A percentile compares a stretch with the other conserved stretches of the same genome.
These are phyloP conservation scores for Cheirogaleus medius DNA, from an alignment of 2,113 vertebrate species.

Conservation along the genomic window DNA sequence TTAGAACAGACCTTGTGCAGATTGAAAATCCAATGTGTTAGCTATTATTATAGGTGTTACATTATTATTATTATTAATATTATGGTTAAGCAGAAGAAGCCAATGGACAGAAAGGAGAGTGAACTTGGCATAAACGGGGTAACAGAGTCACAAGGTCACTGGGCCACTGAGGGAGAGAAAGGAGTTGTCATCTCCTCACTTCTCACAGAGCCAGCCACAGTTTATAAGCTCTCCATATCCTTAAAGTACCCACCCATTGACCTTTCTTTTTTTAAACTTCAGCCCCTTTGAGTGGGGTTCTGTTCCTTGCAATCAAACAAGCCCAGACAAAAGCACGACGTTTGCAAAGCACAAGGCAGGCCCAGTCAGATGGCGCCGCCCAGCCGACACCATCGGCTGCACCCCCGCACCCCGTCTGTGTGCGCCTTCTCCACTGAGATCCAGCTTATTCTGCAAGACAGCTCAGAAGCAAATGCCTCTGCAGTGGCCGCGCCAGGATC, in stretches of 20 bases:
- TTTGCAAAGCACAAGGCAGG: background rate
- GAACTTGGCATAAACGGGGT: background rate
- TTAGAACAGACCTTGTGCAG: background rate
- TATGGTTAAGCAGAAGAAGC: background rate
- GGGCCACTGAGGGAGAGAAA: background rate
- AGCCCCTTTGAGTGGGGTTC: background rate
- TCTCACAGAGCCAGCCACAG: background rate
- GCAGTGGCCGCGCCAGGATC: too few relatives aligned
- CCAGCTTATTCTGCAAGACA: background rate
- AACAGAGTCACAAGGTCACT: background rate
- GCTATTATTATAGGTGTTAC: background rate
- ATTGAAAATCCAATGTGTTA: background rate
- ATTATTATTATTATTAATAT: background rate
- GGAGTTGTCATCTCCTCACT: background rate
- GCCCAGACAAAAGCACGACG: background rate
- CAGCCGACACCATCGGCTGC: background rate
- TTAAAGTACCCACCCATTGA: background rate
- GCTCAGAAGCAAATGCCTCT: background rate
- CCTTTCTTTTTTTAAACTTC: background rate
- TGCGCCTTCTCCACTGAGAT: background rate
- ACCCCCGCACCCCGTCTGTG: rapidly evolving
- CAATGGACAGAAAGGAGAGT: background rate
- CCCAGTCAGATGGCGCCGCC: background rate
- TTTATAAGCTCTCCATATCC: background rate
- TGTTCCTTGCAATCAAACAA: background rate